phyloP scores from a whole-genome alignment of 2,113 vertebrate species.

The Chaetodon trifascialis region DNA sequence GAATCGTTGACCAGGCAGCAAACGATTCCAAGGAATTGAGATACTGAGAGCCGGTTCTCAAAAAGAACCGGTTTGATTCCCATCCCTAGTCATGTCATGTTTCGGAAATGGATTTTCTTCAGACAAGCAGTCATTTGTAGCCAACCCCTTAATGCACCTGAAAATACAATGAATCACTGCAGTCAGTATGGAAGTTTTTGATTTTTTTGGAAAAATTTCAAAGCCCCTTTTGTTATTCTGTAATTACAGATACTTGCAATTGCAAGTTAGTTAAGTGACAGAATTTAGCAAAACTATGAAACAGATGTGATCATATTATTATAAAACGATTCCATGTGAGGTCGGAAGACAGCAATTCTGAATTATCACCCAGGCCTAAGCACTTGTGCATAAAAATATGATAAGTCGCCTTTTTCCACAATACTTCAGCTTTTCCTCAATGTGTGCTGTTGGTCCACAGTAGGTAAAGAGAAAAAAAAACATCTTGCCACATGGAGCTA shows the following conservation, averaged over 20 bases:
- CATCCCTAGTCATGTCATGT: too few species aligned
- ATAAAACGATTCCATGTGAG: slow-evolving; percentile 22
- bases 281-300: background rate
- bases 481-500: slow-evolving; percentile 52
- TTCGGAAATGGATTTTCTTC: background rate
- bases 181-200: background rate
- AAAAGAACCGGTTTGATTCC: too few species aligned
- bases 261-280: background rate
- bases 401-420: slow-evolving; percentile 12
- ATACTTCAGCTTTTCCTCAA: slow-evolving; percentile 24
- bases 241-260: background rate
- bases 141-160: slow-evolving; percentile 2
- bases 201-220: background rate
- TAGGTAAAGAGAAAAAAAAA: slow-evolving; percentile 23
- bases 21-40: too few species aligned
- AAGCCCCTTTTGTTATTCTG: background rate
- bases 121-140: background rate
- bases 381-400: slow-evolving; percentile 14
- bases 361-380: background rate
- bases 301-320: background rate
- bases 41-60: too few species aligned
- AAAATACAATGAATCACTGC: background rate
- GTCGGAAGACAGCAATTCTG: background rate
- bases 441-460: slow-evolving; percentile 25
- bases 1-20: too few species aligned